Conservation (phyloP, 2,113 vertebrate species). For the Cavia porcellus region DNA sequence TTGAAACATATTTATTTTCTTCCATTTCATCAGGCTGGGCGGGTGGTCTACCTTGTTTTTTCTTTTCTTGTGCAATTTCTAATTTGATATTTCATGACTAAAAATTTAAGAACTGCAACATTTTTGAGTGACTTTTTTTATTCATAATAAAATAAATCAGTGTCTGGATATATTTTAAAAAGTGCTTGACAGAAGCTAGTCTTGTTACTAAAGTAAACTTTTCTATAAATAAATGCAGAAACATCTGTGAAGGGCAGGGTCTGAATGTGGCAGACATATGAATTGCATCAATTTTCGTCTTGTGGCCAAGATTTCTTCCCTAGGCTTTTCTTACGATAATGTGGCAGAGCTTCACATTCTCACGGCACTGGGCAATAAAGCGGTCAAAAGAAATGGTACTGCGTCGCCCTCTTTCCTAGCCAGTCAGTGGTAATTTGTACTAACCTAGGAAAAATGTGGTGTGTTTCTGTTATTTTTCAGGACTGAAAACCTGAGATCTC, state of each 20-base stretch:
- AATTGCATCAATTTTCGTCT: slow-evolving; percentile 10
- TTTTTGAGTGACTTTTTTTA: background rate
- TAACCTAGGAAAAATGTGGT: background rate
- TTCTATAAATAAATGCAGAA: slow-evolving; percentile 73
- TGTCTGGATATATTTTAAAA: slow-evolving; percentile 4
- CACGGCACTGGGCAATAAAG: slow-evolving; percentile 12
- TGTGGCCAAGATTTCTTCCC: slow-evolving; percentile 58
- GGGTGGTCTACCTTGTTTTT: background rate
- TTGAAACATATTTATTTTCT: background rate
- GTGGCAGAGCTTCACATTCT: slow-evolving; percentile 41
- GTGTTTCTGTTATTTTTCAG: slow-evolving; percentile 28
- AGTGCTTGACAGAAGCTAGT: slow-evolving; percentile 5
- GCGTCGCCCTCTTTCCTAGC: background rate
- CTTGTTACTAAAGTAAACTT: slow-evolving; percentile 61
- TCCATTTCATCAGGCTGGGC: background rate
- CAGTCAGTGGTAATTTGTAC: background rate
- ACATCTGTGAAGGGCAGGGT: slow-evolving; percentile 51
- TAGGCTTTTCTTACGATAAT: slow-evolving; percentile 31
- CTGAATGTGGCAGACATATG: slow-evolving; percentile 38
- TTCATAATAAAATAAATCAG: slow-evolving; percentile 46
- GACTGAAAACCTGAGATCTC: background rate
- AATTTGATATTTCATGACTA: slow-evolving; percentile 41
- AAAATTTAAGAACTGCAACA: background rate
- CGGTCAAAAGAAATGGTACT: background rate
- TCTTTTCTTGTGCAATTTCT: background rate